phyloP scores from a whole-genome alignment of 2,888 invertebrate genomes.

The Parnassius apollo region DNA sequence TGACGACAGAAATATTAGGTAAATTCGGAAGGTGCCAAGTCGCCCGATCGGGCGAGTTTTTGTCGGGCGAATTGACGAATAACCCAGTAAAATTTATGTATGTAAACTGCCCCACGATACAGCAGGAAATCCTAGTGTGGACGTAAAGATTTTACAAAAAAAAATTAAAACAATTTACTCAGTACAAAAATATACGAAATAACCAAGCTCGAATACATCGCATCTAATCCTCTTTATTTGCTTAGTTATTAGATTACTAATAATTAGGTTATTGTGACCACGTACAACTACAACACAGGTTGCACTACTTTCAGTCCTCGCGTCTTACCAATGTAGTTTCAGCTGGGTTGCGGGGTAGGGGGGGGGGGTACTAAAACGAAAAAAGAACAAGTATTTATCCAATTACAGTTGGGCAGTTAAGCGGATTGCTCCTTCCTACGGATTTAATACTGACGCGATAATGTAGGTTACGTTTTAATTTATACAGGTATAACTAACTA shows the following conservation, averaged over 20 bases:
- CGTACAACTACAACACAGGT: neutral
- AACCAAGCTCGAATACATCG: neutral
- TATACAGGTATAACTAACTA: too few species aligned
- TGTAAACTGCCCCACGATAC: too few species aligned
- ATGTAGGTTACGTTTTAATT: neutral
- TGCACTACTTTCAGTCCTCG: neutral
- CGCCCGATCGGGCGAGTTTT: too few species aligned
- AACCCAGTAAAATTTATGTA: too few species aligned
- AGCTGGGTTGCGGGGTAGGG: neutral
- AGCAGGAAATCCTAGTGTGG: too few species aligned
- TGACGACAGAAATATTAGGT: too few species aligned
- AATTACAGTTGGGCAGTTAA: neutral
- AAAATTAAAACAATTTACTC: too few species aligned
- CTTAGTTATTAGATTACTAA: conserved; percentile 11
- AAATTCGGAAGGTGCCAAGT: too few species aligned
- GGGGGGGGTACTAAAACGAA: neutral
- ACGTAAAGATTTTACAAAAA: too few species aligned
- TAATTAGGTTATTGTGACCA: conserved; percentile 1
- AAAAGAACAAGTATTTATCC: conserved; percentile 2
- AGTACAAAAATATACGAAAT: neutral
- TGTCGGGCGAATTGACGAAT: too few species aligned
- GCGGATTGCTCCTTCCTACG: conserved; percentile 1
- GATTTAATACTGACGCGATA: neutral
- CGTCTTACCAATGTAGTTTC: neutral
- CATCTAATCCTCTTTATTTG: neutral